Conservation (phyloP, 2,113 vertebrate genomes). For the Rhinopomastus cyanomelas region DNA sequence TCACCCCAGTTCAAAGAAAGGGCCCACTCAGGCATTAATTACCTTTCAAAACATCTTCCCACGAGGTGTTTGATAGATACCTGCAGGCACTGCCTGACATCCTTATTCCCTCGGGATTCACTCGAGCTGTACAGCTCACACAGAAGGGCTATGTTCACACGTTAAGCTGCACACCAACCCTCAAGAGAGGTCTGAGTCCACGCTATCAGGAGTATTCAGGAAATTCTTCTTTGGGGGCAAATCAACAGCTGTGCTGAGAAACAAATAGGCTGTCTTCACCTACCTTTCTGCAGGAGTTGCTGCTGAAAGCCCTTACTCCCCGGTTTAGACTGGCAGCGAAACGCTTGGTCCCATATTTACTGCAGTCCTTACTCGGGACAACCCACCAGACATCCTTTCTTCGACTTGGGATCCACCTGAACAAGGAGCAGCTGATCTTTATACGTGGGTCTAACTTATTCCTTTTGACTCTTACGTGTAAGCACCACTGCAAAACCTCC, state of each 20-base stretch:
- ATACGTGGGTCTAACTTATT: fast-evolving
- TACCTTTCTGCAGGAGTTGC: not conserved
- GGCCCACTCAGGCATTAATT: not conserved
- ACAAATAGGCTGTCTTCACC: not conserved
- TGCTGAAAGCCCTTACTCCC: not conserved
- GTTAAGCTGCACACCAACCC: not conserved
- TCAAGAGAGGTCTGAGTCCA: not conserved
- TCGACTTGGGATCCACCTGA: not conserved
- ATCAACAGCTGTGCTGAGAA: not conserved
- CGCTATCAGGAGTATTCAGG: not conserved
- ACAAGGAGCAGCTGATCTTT: not conserved
- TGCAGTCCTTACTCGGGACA: not conserved
- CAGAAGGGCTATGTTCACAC: not conserved
- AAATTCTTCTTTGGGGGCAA: not conserved
- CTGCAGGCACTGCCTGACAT: not conserved
- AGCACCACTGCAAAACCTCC: not conserved
- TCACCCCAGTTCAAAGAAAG: not conserved
- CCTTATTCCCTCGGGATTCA: not conserved
- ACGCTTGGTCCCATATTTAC: not conserved
- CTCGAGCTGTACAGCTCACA: not conserved
- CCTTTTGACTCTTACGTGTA: not conserved
- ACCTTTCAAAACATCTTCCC: not conserved
- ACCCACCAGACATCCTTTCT: not conserved
- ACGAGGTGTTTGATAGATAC: not conserved
- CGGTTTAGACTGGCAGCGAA: not conserved